A percentile compares a stretch with the other conserved stretches of the same genome.
phyloP scores from a whole-genome alignment of 2,888 invertebrate genomes.

The Phortica magna region DNA sequence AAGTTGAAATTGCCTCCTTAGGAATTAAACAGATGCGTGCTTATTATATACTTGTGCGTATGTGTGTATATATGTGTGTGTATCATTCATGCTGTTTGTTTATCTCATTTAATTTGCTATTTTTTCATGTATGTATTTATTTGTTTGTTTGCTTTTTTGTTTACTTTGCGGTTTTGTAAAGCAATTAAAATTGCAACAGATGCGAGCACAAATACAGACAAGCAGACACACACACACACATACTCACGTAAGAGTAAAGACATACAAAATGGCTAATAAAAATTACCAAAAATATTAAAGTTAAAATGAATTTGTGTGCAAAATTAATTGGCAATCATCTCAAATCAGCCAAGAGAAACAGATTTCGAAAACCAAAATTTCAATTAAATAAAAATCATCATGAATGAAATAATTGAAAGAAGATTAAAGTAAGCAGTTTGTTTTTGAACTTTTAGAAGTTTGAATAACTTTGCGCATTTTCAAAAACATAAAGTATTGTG shows the following conservation, averaged over 20 bases:
- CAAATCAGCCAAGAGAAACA: not conserved
- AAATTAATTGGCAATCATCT: not conserved
- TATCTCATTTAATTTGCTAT: conserved; percentile 24
- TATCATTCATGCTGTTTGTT: conserved; percentile 14
- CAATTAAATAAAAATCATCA: too few relatives aligned
- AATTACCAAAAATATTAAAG: conserved; percentile 50
- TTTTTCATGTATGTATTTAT: conserved; percentile 27
- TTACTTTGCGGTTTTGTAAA: conserved; percentile 68
- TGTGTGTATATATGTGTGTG: conserved; percentile 38
- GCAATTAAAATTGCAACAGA: conserved; percentile 72
- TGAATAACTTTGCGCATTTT: too few relatives aligned
- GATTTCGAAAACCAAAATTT: too few relatives aligned
- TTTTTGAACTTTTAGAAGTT: too few relatives aligned
- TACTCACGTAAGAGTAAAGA: not conserved
- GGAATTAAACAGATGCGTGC: conserved; percentile 42
- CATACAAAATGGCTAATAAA: conserved; percentile 54
- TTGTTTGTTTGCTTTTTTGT: conserved; percentile 43
- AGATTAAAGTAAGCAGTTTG: too few relatives aligned
- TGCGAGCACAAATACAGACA: conserved; percentile 58
- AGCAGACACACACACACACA: not conserved
- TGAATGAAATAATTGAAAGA: too few relatives aligned
- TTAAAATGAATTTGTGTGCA: conserved; percentile 11
- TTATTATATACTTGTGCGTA: conserved; percentile 30
- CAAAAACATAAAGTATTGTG: too few relatives aligned
- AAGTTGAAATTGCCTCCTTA: conserved; percentile 66